Conservation (phyloP, 2,113 vertebrate species). For the Corvus cornix region DNA sequence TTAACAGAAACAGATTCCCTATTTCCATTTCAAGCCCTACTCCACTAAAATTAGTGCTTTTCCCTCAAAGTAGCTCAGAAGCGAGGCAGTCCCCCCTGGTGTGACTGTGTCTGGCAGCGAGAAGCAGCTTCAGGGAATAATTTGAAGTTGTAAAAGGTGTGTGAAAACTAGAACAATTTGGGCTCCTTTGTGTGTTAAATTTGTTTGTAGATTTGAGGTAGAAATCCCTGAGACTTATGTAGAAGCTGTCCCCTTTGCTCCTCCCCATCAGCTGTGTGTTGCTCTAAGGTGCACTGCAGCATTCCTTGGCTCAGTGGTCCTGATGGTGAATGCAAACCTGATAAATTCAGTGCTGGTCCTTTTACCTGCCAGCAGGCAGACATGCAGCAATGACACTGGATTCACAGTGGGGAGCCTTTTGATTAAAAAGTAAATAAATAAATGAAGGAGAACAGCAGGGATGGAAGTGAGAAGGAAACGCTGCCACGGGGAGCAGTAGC, state of each 20-base stretch:
- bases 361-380: background rate
- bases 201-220: background rate
- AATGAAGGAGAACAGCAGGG: background rate
- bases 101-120: fast-evolving
- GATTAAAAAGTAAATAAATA: background rate
- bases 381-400: background rate
- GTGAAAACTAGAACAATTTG: background rate
- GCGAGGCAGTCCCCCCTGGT: background rate
- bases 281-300: background rate
- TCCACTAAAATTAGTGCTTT: background rate
- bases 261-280: background rate
- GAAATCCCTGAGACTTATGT: background rate
- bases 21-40: background rate
- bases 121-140: background rate
- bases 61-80: background rate
- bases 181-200: background rate
- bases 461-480: background rate
- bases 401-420: background rate
- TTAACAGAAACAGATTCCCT: background rate
- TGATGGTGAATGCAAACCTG: background rate
- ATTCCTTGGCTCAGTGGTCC: background rate
- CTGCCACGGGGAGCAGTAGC: fast-evolving
- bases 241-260: background rate
- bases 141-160: background rate
- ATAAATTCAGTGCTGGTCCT: background rate